Evolutionary conservation across 2,888 invertebrate species (phyloP), one percentile per base, ranked within the genome.

Genomic region (Tetropium fuscum): DNA sequence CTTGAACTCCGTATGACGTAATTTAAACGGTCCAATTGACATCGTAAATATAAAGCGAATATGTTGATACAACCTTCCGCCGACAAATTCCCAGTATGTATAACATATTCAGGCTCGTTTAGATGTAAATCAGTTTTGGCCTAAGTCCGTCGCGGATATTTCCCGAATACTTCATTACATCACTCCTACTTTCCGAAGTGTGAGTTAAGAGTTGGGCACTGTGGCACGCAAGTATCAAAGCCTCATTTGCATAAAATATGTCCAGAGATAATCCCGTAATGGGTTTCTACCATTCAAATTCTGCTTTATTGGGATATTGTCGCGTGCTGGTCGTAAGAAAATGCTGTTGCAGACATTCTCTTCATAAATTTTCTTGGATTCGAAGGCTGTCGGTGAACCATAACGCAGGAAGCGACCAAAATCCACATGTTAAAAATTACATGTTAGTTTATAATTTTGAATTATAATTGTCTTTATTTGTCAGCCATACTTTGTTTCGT

Each of bases 191-290:
- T 60, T 54, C 40, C 54, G 49, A 60, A 47, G 55, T 55, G 55
- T 56, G n/a, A 49, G 47, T 44, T 47, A 53, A 49, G 44, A 51
- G 44, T 48, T 30, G 19, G 40, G 44, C 22, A 32, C 18, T 30
- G 15, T 19, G 53, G 41, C 65, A 65, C 62, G 65, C 65, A 59
- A 65, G 19, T 48, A 41, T 47, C 41, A 47, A 55, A 41, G 53
- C 59, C 64, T 67, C 64, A 69, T 71, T 71, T 68, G 57, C 68
- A 71, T 71, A 67, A 71, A 68, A 66, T 61, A 69, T 49, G 61
- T 60, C 19, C 40, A 47, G 49, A 66, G 68, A 67, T 71, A 66
- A 67, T 64, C 45, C 62, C 56, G 55, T 71, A 69, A 66, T 69
- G 66, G 64, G 66, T 69, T 65, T 68, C 65, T 66, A 41, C 56